These are phyloP conservation scores for Montipora capitata DNA, from an alignment of 92 coral and sea anemone genomes.

Conservation along the genomic window DNA sequence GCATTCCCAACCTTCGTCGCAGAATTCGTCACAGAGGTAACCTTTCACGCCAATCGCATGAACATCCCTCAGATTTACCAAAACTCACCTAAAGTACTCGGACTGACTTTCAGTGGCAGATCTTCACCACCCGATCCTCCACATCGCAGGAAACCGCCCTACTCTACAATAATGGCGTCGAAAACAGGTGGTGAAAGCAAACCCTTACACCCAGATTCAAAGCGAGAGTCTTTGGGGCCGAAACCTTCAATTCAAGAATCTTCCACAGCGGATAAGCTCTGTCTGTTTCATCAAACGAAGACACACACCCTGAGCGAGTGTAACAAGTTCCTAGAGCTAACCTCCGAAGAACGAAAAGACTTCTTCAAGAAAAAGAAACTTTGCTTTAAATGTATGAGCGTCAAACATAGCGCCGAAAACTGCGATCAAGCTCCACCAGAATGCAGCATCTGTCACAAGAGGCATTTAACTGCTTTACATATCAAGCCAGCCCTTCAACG, in stretches of 20 bases:
- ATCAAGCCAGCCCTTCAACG: not conserved
- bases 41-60: slow-evolving; percentile 71
- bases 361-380: slow-evolving; percentile 60
- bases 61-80: slow-evolving; percentile 49
- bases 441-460: slow-evolving; percentile 52
- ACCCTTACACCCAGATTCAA: not conserved
- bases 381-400: slow-evolving; percentile 63
- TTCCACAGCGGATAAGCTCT: too few species aligned
- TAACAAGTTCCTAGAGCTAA: slow-evolving; percentile 68
- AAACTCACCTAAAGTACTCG: not conserved
- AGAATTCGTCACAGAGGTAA: slow-evolving; percentile 62
- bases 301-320: slow-evolving; percentile 67
- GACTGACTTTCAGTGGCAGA: not conserved
- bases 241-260: too few species aligned
- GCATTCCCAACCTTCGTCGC: slow-evolving; percentile 71
- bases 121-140: slow-evolving; percentile 22
- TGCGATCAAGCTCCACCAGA: slow-evolving; percentile 52
- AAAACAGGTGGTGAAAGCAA: slow-evolving; percentile 21
- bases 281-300: too few species aligned
- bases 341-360: slow-evolving; percentile 49
- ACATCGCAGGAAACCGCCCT: slow-evolving; percentile 33
- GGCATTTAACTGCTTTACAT: slow-evolving; percentile 73
- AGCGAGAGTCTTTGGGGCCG: slow-evolving; percentile 29
- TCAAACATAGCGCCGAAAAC: slow-evolving; percentile 48
- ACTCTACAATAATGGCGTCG: slow-evolving; percentile 28